These are phyloP conservation scores for Mythimna impura DNA, from an alignment of 2,888 invertebrate species.

Conservation along the genomic window DNA sequence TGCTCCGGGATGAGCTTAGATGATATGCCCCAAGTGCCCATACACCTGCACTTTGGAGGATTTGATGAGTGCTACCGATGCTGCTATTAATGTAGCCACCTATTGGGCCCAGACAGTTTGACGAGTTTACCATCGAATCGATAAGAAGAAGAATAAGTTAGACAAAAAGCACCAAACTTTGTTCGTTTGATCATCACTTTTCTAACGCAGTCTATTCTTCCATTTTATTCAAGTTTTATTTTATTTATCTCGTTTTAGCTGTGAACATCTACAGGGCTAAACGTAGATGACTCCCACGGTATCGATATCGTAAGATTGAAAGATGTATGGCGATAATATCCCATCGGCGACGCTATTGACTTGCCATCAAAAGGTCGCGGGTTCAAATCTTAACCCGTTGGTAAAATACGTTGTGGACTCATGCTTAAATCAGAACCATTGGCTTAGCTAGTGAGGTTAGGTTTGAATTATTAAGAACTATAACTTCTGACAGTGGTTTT, in stretches of 20 bases:
- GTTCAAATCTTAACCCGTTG: slow-evolving; percentile 48
- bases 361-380: slow-evolving; percentile 53
- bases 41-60: too few relatives aligned
- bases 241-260: slow-evolving; percentile 21
- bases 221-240: background rate
- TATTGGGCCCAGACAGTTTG: too few relatives aligned
- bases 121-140: too few relatives aligned
- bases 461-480: background rate
- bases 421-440: slow-evolving; percentile 24
- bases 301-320: slow-evolving; percentile 47
- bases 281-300: slow-evolving; percentile 42
- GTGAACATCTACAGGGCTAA: slow-evolving; percentile 6
- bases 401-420: slow-evolving; percentile 30
- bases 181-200: background rate
- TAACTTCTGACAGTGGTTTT: too few relatives aligned
- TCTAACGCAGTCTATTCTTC: background rate
- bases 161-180: background rate
- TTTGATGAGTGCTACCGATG: too few relatives aligned
- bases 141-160: too few relatives aligned
- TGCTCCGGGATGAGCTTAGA: too few relatives aligned
- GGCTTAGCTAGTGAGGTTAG: background rate
- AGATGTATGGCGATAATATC: slow-evolving; percentile 55
- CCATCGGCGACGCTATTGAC: slow-evolving; percentile 58
- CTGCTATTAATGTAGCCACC: too few relatives aligned
- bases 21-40: too few relatives aligned